Percentiles rank a stretch among this genome's conserved stretches.
phyloP scores from a whole-genome alignment of 2,888 invertebrate species.

The Ochropleura leucogaster region DNA sequence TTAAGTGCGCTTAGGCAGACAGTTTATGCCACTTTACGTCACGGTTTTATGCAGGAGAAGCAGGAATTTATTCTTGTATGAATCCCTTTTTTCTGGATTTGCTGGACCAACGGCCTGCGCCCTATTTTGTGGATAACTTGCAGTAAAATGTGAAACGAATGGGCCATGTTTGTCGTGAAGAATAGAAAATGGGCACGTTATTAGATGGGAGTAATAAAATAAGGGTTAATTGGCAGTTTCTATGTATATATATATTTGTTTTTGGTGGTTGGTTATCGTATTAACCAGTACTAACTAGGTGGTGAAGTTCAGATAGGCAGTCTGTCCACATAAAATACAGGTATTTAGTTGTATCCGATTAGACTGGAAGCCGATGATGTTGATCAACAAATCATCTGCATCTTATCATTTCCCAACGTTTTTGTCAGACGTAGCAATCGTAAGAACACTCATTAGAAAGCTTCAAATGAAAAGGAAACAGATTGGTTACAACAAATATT shows the following conservation, averaged over 20 bases:
- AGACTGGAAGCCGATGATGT: no score
- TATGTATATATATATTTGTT: no score
- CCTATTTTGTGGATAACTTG: conserved; percentile 38
- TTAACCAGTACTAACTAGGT: no score
- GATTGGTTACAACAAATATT: neutral
- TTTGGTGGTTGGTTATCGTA: no score
- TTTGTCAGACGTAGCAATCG: neutral
- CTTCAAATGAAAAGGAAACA: neutral
- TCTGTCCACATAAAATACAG: no score
- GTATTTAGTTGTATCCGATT: no score
- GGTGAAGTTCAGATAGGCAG: no score
- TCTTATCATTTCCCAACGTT: neutral
- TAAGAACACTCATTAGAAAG: neutral
- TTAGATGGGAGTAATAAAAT: no score
- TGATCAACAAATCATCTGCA: neutral
- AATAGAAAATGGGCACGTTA: conserved; percentile 28
- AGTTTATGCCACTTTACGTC: conserved; percentile 62
- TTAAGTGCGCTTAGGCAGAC: conserved; percentile 70
- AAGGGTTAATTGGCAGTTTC: no score
- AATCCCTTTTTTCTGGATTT: conserved; percentile 55
- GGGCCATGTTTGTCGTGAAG: conserved; percentile 36
- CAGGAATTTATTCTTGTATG: conserved; percentile 59
- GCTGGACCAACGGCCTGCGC: conserved; percentile 22
- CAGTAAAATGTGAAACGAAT: conserved; percentile 40
- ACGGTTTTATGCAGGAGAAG: conserved; percentile 55